Conservation (phyloP, 1,140 invertebrate species). For the Campoletis sonorensis region DNA sequence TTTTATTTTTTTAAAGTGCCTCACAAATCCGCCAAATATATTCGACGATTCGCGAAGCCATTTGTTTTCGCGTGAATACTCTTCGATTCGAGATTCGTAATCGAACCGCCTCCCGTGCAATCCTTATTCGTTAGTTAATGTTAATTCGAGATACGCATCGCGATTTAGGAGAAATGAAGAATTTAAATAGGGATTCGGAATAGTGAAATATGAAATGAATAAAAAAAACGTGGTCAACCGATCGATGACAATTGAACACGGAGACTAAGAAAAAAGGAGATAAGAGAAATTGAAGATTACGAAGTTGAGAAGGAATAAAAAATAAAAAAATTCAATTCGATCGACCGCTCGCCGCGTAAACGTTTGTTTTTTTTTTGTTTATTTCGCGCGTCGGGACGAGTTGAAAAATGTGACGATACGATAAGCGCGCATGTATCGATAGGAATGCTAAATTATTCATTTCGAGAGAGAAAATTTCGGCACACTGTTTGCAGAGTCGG, state of each 20-base stretch:
- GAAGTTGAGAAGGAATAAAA: neutral
- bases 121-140: slow-evolving; percentile 42
- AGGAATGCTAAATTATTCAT: slow-evolving; percentile 39
- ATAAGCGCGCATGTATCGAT: neutral
- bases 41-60: slow-evolving; percentile 6
- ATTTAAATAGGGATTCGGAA: neutral
- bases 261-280: neutral
- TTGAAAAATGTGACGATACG: neutral
- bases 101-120: slow-evolving; percentile 35
- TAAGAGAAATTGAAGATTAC: neutral
- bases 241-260: neutral
- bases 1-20: neutral
- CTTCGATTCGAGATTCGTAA: slow-evolving; percentile 30
- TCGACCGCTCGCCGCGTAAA: slow-evolving; percentile 15
- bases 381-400: no score
- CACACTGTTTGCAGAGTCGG: slow-evolving; percentile 2
- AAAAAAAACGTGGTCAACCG: neutral
- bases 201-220: slow-evolving; percentile 4
- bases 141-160: slow-evolving; percentile 35
- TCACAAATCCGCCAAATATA: neutral
- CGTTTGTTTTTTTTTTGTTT: neutral
- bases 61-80: neutral
- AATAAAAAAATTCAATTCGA: neutral
- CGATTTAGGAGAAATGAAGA: neutral
- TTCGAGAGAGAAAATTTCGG: slow-evolving; percentile 11